Evolutionary conservation across 2,888 invertebrate species (phyloP).

Genomic region (Netelia inedita): DNA sequence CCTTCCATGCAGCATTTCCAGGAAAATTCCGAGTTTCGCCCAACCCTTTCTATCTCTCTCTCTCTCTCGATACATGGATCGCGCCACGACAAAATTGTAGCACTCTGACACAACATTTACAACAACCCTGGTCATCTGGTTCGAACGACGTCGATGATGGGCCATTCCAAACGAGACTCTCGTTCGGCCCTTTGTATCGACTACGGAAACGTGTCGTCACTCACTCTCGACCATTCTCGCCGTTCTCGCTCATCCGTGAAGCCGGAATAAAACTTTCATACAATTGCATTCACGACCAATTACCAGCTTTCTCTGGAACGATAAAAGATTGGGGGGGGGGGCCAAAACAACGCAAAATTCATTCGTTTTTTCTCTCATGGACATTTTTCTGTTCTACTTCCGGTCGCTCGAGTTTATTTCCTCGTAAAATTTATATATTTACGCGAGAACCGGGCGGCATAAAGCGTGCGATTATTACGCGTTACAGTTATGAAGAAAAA

Average conservation of each 20-base stretch:
- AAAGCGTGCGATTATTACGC: too few species aligned
- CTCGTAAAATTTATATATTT: conserved; percentile 13
- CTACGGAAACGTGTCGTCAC: conserved; percentile 65
- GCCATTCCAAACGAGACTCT: conserved; percentile 36
- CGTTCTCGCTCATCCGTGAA: conserved; percentile 61
- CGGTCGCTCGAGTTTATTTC: conserved; percentile 27
- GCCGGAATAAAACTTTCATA: conserved; percentile 50
- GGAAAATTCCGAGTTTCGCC: conserved; percentile 69
- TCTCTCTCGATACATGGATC: conserved; percentile 8
- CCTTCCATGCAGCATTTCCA: conserved; percentile 72
- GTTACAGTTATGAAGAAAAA: background rate
- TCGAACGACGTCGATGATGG: conserved; percentile 18
- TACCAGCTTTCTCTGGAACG: conserved; percentile 55
- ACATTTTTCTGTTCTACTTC: conserved; percentile 43
- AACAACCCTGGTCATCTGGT: conserved; percentile 35
- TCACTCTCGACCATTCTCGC: conserved; percentile 15
- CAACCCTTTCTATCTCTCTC: conserved; percentile 52
- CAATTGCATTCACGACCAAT: conserved; percentile 60
- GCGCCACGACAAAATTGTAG: conserved; percentile 22
- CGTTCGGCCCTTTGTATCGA: conserved; percentile 34
- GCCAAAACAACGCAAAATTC: conserved; percentile 18
- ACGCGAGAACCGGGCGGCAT: background rate
- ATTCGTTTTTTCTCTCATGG: conserved; percentile 35
- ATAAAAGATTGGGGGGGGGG: conserved; percentile 33
- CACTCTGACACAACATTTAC: conserved; percentile 45